A percentile compares a stretch with the other conserved stretches of the same genome.
Evolutionary conservation across 1,140 invertebrate genomes (phyloP).

Genomic region (Drosophila bipectinata): DNA sequence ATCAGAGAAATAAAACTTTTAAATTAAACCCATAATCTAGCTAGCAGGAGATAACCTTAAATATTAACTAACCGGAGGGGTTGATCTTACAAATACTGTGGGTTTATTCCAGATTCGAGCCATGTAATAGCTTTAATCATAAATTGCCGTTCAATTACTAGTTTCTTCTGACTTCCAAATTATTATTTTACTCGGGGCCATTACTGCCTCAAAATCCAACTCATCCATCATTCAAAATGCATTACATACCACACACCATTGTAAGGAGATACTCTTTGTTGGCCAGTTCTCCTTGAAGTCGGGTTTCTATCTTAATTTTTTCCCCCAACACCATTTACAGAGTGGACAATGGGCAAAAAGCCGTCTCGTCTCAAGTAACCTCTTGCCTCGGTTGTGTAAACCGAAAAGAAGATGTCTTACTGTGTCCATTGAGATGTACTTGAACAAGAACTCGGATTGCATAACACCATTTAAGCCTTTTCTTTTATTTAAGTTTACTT

Average conservation of each 20-base stretch:
- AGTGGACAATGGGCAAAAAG: slow-evolving; percentile 51
- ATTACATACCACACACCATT: slow-evolving; percentile 33
- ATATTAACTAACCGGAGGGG: not conserved
- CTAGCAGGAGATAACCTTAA: not conserved
- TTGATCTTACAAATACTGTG: not conserved
- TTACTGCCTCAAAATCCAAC: slow-evolving; percentile 32
- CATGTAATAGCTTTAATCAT: not conserved
- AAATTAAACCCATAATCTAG: not conserved
- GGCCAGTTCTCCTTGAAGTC: slow-evolving; percentile 51
- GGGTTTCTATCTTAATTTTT: slow-evolving; percentile 30
- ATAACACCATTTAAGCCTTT: slow-evolving; percentile 35
- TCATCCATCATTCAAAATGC: slow-evolving; percentile 43
- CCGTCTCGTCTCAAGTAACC: slow-evolving; percentile 43
- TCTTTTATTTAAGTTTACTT: slow-evolving; percentile 18
- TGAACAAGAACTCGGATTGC: slow-evolving; percentile 62
- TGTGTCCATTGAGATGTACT: slow-evolving; percentile 49
- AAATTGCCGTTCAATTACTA: slow-evolving; percentile 7
- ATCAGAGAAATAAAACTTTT: not conserved
- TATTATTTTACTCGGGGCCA: slow-evolving; percentile 15
- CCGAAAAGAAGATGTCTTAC: slow-evolving; percentile 19
- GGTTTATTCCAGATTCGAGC: too few relatives aligned
- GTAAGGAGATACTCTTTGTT: slow-evolving; percentile 42
- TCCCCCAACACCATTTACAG: slow-evolving; percentile 47
- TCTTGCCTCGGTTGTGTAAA: slow-evolving; percentile 25
- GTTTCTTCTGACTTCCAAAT: not conserved